Conservation (phyloP, 2,888 invertebrate genomes). For the Onchidella celtica region DNA sequence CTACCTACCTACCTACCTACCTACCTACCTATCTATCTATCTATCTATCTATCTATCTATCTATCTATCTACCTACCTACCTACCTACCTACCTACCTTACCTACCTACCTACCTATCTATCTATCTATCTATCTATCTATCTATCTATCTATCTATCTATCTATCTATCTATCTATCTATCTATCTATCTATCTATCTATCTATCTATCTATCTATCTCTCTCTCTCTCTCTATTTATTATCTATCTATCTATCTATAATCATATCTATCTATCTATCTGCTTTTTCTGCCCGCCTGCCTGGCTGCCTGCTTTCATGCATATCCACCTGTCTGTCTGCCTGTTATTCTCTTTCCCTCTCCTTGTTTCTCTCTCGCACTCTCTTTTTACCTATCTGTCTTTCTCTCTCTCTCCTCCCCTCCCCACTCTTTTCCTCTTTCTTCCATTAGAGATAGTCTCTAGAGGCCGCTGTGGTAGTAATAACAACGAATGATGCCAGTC, state of each 20-base stretch:
- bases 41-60: no score
- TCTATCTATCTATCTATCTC: conserved; percentile 19
- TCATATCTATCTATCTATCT: no score
- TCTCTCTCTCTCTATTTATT: background rate
- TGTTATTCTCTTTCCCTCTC: background rate
- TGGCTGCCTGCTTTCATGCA: no score
- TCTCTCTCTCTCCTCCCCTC: conserved; percentile 13
- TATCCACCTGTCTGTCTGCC: background rate
- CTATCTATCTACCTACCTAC: no score
- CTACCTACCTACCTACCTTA: no score
- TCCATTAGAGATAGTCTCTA: no score
- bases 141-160: background rate
- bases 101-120: background rate
- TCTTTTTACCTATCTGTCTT: background rate
- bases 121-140: background rate
- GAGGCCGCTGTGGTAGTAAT: no score
- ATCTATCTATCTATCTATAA: no score
- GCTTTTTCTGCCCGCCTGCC: no score
- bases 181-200: conserved; percentile 21
- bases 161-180: background rate
- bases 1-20: no score
- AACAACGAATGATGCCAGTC: no score
- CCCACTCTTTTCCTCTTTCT: conserved; percentile 25
- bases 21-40: no score
- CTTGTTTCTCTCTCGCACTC: conserved; percentile 25